These are phyloP conservation scores for Habroteleia sp. DNA, from an alignment of 2,888 invertebrate species.

Conservation along the genomic window DNA sequence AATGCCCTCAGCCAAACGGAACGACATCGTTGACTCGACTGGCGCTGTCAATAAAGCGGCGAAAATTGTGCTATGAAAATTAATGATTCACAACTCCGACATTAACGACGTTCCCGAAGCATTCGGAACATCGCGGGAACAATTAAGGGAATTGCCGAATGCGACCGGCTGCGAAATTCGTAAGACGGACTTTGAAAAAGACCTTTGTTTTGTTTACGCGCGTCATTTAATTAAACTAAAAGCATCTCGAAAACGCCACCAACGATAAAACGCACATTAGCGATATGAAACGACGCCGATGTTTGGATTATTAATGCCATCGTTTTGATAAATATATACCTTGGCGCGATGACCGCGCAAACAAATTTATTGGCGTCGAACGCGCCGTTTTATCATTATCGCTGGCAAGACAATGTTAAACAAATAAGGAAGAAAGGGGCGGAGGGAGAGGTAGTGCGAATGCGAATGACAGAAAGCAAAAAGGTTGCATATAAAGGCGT, in stretches of 20 bases:
- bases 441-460: background rate
- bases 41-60: slow-evolving; percentile 45
- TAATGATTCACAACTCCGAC: slow-evolving; percentile 49
- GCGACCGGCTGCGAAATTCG: slow-evolving; percentile 9
- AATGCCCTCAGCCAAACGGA: slow-evolving; percentile 5
- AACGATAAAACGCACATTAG: slow-evolving; percentile 17
- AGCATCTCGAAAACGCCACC: slow-evolving; percentile 1
- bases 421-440: slow-evolving; percentile 3
- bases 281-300: slow-evolving; percentile 6
- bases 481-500: slow-evolving; percentile 46
- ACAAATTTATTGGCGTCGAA: slow-evolving; percentile 31
- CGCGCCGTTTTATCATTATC: slow-evolving; percentile 20
- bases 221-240: slow-evolving; percentile 48
- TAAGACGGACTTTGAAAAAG: slow-evolving; percentile 3
- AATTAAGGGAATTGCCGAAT: slow-evolving; percentile 56
- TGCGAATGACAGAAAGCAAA: slow-evolving; percentile 7
- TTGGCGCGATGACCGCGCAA: slow-evolving; percentile 21
- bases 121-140: slow-evolving; percentile 42
- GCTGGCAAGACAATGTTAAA: slow-evolving; percentile 20
- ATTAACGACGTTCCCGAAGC: slow-evolving; percentile 37
- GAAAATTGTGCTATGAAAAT: slow-evolving; percentile 54
- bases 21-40: slow-evolving; percentile 25
- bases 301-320: slow-evolving; percentile 32
- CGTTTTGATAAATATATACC: slow-evolving; percentile 15
- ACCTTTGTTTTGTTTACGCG: slow-evolving; percentile 30